Percentiles rank a stretch among this genome's conserved stretches.
Evolutionary conservation across 1,140 invertebrate genomes (phyloP).

Genomic region (Cotesia glomerata): DNA sequence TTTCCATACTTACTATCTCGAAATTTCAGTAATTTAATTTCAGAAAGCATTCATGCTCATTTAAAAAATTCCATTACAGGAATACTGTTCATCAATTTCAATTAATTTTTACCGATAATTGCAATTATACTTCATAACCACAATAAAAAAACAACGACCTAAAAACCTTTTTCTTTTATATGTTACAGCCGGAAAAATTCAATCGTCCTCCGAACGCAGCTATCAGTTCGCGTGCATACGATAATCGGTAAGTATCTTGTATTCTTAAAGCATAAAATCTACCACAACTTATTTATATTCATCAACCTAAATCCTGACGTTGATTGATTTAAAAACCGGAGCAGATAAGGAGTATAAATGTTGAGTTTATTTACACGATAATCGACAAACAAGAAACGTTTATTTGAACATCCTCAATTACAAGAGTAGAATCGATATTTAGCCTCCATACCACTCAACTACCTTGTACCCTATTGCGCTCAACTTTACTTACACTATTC

Average conservation of each 20-base stretch:
- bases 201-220: constrained; percentile 92
- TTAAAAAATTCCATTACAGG: no score
- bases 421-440: constrained; percentile 36
- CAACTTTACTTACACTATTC: background rate
- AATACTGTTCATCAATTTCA: no score
- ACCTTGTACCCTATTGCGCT: background rate
- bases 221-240: constrained; percentile 95
- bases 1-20: no score
- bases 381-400: constrained; percentile 25
- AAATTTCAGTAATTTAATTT: no score
- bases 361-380: constrained; percentile 3
- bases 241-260: constrained; percentile 88
- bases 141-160: no score
- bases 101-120: no score
- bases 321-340: background rate
- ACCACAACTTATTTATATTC: no score
- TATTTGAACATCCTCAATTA: constrained; percentile 29
- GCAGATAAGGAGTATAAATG: background rate
- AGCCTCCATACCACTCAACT: background rate
- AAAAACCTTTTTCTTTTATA: constrained; percentile 57
- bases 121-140: no score
- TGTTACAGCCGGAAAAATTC: constrained; percentile 94
- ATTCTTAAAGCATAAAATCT: background rate
- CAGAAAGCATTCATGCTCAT: no score
- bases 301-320: no score